A percentile compares a stretch with the other conserved stretches of the same genome.
phyloP scores from a whole-genome alignment of 2,888 invertebrate species.

The Harpagoxenus sublaevis region DNA sequence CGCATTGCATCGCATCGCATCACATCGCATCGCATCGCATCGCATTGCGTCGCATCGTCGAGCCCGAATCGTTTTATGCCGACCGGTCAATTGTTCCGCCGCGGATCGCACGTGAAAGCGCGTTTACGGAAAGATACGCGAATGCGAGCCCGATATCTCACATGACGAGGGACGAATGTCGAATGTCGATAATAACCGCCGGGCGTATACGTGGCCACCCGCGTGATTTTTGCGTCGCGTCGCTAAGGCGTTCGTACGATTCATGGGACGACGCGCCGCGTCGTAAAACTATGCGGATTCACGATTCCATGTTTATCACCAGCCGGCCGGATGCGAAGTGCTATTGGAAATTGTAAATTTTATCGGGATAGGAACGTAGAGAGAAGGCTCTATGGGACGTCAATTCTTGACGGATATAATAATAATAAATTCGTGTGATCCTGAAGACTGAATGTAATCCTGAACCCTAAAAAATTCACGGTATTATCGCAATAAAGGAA shows the following conservation, averaged over 20 bases:
- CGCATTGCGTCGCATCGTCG: background rate
- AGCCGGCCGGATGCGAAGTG: conserved; percentile 15
- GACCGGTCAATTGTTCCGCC: conserved; percentile 31
- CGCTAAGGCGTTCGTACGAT: conserved; percentile 22
- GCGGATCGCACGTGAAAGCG: conserved; percentile 29
- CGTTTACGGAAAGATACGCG: conserved; percentile 51
- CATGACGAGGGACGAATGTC: conserved; percentile 34
- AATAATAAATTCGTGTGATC: conserved; percentile 22
- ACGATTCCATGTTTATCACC: conserved; percentile 44
- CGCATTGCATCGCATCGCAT: conserved; percentile 25
- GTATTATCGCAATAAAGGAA: background rate
- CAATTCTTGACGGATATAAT: conserved; percentile 37
- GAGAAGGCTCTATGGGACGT: background rate
- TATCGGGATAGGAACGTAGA: background rate
- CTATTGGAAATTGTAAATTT: conserved; percentile 52
- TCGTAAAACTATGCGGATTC: conserved; percentile 51
- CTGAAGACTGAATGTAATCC: background rate
- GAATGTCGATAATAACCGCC: conserved; percentile 51
- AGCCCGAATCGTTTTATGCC: conserved; percentile 35
- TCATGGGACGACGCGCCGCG: conserved; percentile 29
- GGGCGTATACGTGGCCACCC: background rate
- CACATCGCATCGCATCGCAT: background rate
- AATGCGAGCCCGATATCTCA: conserved; percentile 55
- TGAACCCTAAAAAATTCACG: background rate
- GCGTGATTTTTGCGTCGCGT: conserved; percentile 28